Evolutionary conservation across 2,888 invertebrate species (phyloP), one percentile per base, ranked within the genome.

Genomic region (Colletes collaris): DNA sequence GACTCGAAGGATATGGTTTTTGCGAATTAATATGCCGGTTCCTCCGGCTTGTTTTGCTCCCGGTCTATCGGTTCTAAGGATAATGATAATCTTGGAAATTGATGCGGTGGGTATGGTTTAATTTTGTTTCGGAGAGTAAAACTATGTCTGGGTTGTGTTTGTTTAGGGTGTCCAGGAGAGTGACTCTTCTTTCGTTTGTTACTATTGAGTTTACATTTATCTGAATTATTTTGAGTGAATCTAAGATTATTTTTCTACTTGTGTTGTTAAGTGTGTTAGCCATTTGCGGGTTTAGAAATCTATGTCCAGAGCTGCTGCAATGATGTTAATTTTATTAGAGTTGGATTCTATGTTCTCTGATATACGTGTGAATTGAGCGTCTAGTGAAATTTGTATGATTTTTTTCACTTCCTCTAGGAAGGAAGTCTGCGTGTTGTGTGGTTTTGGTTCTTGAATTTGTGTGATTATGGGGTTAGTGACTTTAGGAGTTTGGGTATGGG

Each of bases 171-270:
- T 60, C 53, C 10, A 19, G 19, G 10, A 67, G 60, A 11, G 62
- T 37, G 3, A 40, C 55, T 27, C 67, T 46, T 55, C 49, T 53
- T 53, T 62, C 49, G 10, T 60, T 44, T 0, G 55, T n/a, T 1
- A 55, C 46, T 3, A 66, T 16, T 0, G 73, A 66, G 35, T 73
- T 74, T 37, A 74, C 74, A 11, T 74, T 74, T 0, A 74, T 56
- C 6, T 37, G 4, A 0, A 63, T n/a, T 11, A 74, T 49, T 10
- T 68, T 63, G 0, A 74, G 7, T 49, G 49, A n/a, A 3, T 56
- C n/a, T 6, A 44, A 2, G 0, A 5, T 7, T 4, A 50, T 8
- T 49, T 50, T 46, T 6, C 19, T 53, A 19, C 0, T 19, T 16
- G 5, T 53, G 3, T 19, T 55, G 27, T 19, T 55, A 4, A 2